Conservation (phyloP, 64 coral and sea anemone species). For the Stichodactyla mertensii region DNA sequence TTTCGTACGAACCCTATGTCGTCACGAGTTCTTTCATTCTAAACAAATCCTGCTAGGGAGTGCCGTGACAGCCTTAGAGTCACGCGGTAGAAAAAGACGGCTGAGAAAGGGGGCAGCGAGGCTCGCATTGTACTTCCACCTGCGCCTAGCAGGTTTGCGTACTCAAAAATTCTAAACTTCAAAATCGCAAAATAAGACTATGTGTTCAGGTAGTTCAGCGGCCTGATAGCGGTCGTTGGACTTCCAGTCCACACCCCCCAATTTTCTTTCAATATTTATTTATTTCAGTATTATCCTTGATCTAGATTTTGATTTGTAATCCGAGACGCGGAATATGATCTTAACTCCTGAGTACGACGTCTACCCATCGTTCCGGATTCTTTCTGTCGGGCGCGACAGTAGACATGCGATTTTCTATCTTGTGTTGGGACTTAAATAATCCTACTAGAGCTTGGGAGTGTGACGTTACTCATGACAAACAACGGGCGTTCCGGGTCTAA, state of each 20-base stretch:
- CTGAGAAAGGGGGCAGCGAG: constrained; percentile 22
- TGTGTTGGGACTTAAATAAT: too few relatives aligned
- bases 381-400: too few relatives aligned
- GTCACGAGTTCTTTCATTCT: neutral
- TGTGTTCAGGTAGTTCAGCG: constrained; percentile 17
- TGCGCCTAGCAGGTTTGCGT: constrained; percentile 8
- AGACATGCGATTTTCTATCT: too few relatives aligned
- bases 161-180: neutral
- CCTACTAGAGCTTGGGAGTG: too few relatives aligned
- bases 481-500: too few relatives aligned
- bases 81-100: neutral
- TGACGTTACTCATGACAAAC: too few relatives aligned
- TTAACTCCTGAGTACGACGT: too few relatives aligned
- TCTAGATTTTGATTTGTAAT: too few relatives aligned
- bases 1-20: constrained; percentile 5
- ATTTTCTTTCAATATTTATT: neutral
- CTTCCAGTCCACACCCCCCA: constrained; percentile 21
- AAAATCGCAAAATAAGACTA: neutral
- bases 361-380: too few relatives aligned
- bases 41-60: constrained; percentile 19
- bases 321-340: too few relatives aligned
- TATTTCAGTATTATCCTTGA: too few relatives aligned
- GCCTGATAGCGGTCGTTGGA: constrained; percentile 5
- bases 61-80: constrained; percentile 13
- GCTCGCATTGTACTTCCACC: constrained; percentile 25